These are phyloP conservation scores for Cynopterus sphinx DNA, from an alignment of 2,797 vertebrate species.

Conservation along the genomic window DNA sequence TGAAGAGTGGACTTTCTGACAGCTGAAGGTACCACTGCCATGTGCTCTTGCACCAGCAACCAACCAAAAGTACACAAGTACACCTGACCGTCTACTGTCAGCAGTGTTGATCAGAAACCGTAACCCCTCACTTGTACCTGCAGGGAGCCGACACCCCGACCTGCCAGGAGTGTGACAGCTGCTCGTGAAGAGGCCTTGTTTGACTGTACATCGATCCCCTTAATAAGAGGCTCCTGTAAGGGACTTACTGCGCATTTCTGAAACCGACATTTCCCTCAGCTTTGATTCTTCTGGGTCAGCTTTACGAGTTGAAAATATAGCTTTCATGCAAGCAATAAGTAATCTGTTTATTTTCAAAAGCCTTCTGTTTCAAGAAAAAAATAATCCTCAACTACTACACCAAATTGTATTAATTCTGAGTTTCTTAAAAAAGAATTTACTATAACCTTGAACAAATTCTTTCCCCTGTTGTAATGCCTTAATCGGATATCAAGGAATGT, in stretches of 20 bases:
- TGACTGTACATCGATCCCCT: background rate
- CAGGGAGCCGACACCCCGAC: fast-evolving
- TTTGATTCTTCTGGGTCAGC: background rate
- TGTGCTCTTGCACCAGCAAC: background rate
- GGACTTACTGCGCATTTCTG: background rate
- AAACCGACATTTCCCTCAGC: background rate
- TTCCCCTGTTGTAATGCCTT: conserved; percentile 7
- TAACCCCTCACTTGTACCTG: fast-evolving
- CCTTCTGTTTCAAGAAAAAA: background rate
- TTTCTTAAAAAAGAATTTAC: conserved; percentile 11
- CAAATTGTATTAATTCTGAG: conserved; percentile 14
- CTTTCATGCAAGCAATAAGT: background rate
- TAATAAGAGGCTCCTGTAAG: background rate
- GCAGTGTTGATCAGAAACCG: fast-evolving
- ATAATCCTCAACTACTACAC: background rate
- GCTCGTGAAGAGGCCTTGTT: background rate
- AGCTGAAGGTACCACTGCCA: background rate
- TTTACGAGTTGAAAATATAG: background rate
- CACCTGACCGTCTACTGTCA: background rate
- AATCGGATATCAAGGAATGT: conserved; percentile 44
- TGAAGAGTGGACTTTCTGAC: background rate
- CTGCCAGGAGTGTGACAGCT: background rate
- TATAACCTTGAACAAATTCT: background rate
- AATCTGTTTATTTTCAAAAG: background rate
- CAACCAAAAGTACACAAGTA: fast-evolving